Evolutionary conservation across 2,113 vertebrate genomes (phyloP), one percentile per base, ranked within the genome.

Genomic region (Semnornis frantzii): DNA sequence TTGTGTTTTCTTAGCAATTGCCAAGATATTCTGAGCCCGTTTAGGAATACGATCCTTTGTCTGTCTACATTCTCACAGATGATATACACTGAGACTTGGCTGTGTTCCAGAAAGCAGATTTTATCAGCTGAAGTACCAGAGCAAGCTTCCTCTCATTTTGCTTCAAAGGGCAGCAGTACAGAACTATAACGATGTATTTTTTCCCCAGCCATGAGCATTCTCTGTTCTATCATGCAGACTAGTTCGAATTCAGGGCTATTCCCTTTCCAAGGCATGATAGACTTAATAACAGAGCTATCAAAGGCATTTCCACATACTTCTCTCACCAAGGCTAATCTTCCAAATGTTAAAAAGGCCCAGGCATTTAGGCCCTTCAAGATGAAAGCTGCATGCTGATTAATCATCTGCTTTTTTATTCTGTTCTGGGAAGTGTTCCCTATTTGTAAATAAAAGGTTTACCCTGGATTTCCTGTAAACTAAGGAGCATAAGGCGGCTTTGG

Each of bases 371-470:
- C 91, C 90, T 96, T 97, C 93, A 97, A 94, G 96, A 97, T 87
- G 95, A 97, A 97, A 95, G 89, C 89, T 95, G 90, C 94, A 95
- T 97, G 95, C 97, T 98, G 97, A 98, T 97, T 96, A 97, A 97
- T 97, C 97, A 97, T 94, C 85, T 94, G 89, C 44, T 94, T 95
- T 97, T 96, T 96, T 96, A 94, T 97, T 95, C 89, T 65, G 50
- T 85, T 92, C 89, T 97, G 97, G 97, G 96, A 97, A 97, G 80
- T 65, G 58, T 94, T 96, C 90, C 70, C 50, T 93, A 82, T 97
- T 97, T 97, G 94, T 96, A 97, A 97, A 97, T 96, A 98, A 96
- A 97, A 97, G 95, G 91, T 97, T 97, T 96, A 94, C 76, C 86
- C 90, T 95, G 91, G 70, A 93, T 97, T 97, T 98, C 93, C 91